These are phyloP conservation scores for Galeopterus variegatus DNA, from an alignment of 2,113 vertebrate genomes.

Conservation along the genomic window DNA sequence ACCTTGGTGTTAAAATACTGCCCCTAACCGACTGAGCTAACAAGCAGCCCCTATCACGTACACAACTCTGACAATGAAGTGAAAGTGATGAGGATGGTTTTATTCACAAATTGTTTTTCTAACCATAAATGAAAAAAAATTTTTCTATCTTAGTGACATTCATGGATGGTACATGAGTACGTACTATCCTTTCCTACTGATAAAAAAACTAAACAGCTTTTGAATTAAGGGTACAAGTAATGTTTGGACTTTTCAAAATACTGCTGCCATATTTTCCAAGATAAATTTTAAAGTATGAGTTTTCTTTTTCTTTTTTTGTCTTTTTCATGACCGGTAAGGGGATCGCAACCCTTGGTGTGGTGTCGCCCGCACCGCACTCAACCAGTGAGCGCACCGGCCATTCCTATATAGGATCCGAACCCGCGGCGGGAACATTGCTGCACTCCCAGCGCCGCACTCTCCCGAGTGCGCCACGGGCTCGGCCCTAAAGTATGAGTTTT, in stretches of 20 bases:
- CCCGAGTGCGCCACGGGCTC: too few species aligned
- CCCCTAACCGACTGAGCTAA: too few species aligned
- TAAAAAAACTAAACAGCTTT: constrained; percentile 43
- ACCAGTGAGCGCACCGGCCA: too few species aligned
- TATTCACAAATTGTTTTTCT: constrained; percentile 48
- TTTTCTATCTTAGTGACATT: not conserved
- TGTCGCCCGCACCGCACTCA: too few species aligned
- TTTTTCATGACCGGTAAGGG: too few species aligned
- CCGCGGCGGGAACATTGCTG: too few species aligned
- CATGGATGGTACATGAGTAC: not conserved
- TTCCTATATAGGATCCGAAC: too few species aligned
- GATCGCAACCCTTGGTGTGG: too few species aligned
- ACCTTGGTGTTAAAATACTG: too few species aligned
- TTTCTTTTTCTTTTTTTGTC: too few species aligned
- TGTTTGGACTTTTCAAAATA: constrained; percentile 42
- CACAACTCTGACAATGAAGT: not conserved
- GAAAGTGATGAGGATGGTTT: not conserved
- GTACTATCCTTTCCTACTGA: not conserved
- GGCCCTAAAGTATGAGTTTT: constrained; percentile 29
- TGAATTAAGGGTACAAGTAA: constrained; percentile 45
- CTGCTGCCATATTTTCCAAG: not conserved
- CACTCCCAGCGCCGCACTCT: too few species aligned
- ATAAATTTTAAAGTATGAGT: not conserved
- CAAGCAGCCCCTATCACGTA: not conserved
- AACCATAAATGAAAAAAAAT: not conserved